Evolutionary conservation across 2,113 vertebrate genomes (phyloP), one percentile per base, ranked within the genome.

Genomic region (Colinus virginianus): DNA sequence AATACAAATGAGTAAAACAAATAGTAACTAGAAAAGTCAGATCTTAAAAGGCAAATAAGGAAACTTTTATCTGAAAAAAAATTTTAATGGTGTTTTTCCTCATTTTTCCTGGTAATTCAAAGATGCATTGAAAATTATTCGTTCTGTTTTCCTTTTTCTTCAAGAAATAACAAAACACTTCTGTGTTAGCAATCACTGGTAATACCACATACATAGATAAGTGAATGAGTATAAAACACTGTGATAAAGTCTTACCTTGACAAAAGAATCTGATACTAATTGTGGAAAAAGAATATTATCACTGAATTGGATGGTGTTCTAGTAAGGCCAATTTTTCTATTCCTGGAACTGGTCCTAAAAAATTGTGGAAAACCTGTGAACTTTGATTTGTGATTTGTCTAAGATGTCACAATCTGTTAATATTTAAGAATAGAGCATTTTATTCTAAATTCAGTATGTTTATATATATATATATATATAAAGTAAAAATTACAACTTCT

Each of bases 131-230:
- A 25, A 55, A 77, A 83, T 45, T 30, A 77, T 77, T 25, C 13
- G 64, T 59, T 48, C 17, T 71, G 9, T 23, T 92, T 85, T 43
- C 16, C 16, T 51, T 82, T 94, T 46, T 46, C 32, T 79, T 64
- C 13, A 95, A 92, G 12, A 92, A 78, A 90, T 53, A 78, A 9
- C 36, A 68, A 81, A 43, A 64, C 30, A 71, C 55, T 71, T 53
- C 40, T 72, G 8, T 59, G 34, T 72, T 85, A 91, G 30, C 30
- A 77, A 58, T 82, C 21, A 38, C n/a, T 62, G 23, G 55, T 72
- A 89, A 89, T 61, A 55, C 32, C 59, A 62, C 63, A 69, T 78
- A 48, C n/a, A n/a, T n/a, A 79, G 62, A 89, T 43, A 94, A 84
- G 78, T 61, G 48, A 64, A 17, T 43, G 40, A 76, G 11, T 56